A percentile compares a stretch with the other conserved stretches of the same genome.
Conservation (phyloP, 2,797 vertebrate genomes). For the Platalea minor region DNA sequence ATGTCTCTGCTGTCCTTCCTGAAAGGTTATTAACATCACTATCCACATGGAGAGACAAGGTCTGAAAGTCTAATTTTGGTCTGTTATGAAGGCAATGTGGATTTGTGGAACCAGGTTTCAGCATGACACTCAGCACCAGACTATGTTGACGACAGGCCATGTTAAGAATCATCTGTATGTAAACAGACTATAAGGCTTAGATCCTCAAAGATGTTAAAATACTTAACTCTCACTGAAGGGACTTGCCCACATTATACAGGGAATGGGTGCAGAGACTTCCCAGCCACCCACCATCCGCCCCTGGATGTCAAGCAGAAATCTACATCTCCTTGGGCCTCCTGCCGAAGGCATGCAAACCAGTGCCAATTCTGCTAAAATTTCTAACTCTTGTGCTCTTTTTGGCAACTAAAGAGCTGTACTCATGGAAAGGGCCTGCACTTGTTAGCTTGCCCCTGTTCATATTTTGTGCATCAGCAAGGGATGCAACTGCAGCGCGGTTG, state of each 20-base stretch:
- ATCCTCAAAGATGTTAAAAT: not conserved
- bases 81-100: not conserved
- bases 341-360: not conserved
- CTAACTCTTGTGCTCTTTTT: not conserved
- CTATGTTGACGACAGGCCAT: not conserved
- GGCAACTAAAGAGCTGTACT: not conserved
- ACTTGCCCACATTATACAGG: not conserved
- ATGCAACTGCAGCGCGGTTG: not conserved
- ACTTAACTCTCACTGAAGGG: not conserved
- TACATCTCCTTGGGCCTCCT: not conserved
- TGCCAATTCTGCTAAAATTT: not conserved
- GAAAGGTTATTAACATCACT: not conserved
- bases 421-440: not conserved
- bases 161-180: not conserved
- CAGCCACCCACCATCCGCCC: not conserved
- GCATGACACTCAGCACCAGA: not conserved
- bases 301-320: not conserved
- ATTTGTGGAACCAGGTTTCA: not conserved
- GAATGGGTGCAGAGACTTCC: not conserved
- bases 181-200: not conserved
- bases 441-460: not conserved
- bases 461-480: not conserved
- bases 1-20: not conserved
- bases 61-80: not conserved
- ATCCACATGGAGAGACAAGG: not conserved